A percentile compares a stretch with the other conserved stretches of the same genome.
These are phyloP conservation scores for Cryptus viduatorius DNA, from an alignment of 2,888 invertebrate genomes.

Conservation along the genomic window DNA sequence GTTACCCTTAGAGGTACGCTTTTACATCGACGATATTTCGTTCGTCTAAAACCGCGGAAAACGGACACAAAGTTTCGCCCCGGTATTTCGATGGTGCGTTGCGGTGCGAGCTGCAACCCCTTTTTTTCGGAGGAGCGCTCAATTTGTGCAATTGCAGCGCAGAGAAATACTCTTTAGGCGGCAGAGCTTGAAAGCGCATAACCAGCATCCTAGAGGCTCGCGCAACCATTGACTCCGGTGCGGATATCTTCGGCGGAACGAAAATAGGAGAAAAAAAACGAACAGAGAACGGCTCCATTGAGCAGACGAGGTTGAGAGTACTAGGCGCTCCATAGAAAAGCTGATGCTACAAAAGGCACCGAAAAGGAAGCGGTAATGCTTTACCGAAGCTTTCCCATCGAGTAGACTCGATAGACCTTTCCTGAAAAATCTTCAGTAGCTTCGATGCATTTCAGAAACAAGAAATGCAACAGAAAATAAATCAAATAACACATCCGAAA, in stretches of 20 bases:
- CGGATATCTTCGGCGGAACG: constrained; percentile 47
- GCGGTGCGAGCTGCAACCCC: constrained; percentile 14
- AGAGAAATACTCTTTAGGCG: constrained; percentile 1
- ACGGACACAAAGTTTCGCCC: constrained; percentile 60
- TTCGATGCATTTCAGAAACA: constrained; percentile 12
- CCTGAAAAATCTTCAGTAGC: constrained; percentile 14
- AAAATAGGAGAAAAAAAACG: constrained; percentile 21
- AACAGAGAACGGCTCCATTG: constrained; percentile 6
- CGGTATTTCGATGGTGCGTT: constrained; percentile 32
- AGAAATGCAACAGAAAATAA: not conserved
- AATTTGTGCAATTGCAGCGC: constrained; percentile 11
- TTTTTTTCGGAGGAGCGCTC: not conserved
- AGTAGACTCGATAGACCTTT: constrained; percentile 46
- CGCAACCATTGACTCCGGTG: constrained; percentile 51
- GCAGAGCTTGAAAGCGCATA: constrained; percentile 36
- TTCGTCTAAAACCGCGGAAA: constrained; percentile 64
- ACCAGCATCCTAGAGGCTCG: constrained; percentile 31
- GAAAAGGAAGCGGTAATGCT: constrained; percentile 35
- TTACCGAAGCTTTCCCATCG: constrained; percentile 13
- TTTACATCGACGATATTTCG: constrained; percentile 53
- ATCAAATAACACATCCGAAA: not conserved
- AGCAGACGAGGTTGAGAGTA: constrained; percentile 16
- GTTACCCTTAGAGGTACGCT: constrained; percentile 35
- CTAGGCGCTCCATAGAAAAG: constrained; percentile 34
- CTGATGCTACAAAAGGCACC: constrained; percentile 36